Conservation (phyloP, 2,888 invertebrate genomes). For the Masnerella sp. region DNA sequence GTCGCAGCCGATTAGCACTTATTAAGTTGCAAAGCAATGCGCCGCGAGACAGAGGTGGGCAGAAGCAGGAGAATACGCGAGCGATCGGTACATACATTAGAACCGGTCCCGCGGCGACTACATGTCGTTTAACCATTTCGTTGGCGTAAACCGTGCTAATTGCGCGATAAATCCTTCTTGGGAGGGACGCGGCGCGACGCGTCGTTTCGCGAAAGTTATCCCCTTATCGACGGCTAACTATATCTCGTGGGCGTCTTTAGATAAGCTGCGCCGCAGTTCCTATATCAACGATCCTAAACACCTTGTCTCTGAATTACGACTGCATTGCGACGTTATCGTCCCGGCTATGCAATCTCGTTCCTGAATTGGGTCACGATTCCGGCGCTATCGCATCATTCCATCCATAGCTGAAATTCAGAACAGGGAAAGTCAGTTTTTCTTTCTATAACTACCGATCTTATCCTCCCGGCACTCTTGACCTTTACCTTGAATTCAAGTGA, state of each 20-base stretch:
- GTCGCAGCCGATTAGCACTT: slow-evolving; percentile 55
- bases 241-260: slow-evolving; percentile 57
- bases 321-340: slow-evolving; percentile 34
- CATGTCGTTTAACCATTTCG: slow-evolving; percentile 58
- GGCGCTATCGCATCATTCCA: neutral
- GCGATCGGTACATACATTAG: slow-evolving; percentile 52
- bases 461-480: slow-evolving; percentile 3
- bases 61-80: slow-evolving; percentile 38
- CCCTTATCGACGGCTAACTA: slow-evolving; percentile 57
- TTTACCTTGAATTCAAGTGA: slow-evolving; percentile 10
- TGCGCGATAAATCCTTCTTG: slow-evolving; percentile 64
- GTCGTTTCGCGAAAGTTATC: slow-evolving; percentile 56
- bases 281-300: slow-evolving; percentile 58
- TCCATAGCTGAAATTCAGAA: slow-evolving; percentile 5
- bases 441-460: neutral
- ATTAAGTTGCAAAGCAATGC: slow-evolving; percentile 58
- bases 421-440: slow-evolving; percentile 3
- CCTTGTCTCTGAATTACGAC: slow-evolving; percentile 46
- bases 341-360: slow-evolving; percentile 8
- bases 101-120: slow-evolving; percentile 58
- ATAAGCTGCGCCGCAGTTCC: slow-evolving; percentile 50
- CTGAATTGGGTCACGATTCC: slow-evolving; percentile 41
- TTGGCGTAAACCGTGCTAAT: slow-evolving; percentile 61
- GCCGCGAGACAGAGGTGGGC: slow-evolving; percentile 52
- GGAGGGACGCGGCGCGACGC: slow-evolving; percentile 46